Base-by-base conservation (phyloP, 2,888 invertebrate genomes). In the Aphelenchoides bicaudatus region DNA sequence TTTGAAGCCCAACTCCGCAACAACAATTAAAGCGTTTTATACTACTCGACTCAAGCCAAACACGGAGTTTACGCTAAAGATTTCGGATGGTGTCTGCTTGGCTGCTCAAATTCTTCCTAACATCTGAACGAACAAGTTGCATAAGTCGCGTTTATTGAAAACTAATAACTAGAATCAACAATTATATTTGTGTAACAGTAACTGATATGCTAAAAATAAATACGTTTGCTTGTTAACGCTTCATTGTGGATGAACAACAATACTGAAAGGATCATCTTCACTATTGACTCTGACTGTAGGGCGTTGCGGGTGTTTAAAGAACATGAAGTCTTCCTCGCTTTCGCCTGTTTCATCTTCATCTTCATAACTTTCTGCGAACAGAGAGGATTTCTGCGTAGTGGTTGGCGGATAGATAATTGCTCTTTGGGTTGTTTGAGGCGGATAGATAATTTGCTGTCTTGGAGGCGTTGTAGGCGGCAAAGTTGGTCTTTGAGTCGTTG, bases 321-420 rank as follows among this genome's bases (percentile, higher is more conserved):
- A 65, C 48, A 65, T 56, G 34, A 65, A 46, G 19, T 65, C 64
- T 27, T 64, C 65, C 21, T 52, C 53, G 6, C 51, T 51, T 1
- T 58, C 56, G 16, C 48, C 56, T 43, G 48, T 47, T 2, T 56
- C 56, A 13, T 58, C 57, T 3, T 52, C 56, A 19, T 55, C 55
- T 16, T 56, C 56, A 3, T 55, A 56, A 10, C 19, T 21, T 19
- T 51, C 51, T 6, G 16, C 43, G 25, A 43, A 43, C 23, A 43
- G 23, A 19, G 43, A 43, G 23, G 21, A 25, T 8, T 30, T 50
- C 38, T 30, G 3, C 23, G 19, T 8, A n/a, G 27, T 13, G 10
- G 31, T 16, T 27, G 56, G 55, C 23, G 6, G 28, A 10, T 21
- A 1, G 21, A 50, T 56, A 21, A 50, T 56, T 4, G 56, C 52